phyloP scores from a whole-genome alignment of 1,140 invertebrate species.

The Holcopasites calliopsidis region DNA sequence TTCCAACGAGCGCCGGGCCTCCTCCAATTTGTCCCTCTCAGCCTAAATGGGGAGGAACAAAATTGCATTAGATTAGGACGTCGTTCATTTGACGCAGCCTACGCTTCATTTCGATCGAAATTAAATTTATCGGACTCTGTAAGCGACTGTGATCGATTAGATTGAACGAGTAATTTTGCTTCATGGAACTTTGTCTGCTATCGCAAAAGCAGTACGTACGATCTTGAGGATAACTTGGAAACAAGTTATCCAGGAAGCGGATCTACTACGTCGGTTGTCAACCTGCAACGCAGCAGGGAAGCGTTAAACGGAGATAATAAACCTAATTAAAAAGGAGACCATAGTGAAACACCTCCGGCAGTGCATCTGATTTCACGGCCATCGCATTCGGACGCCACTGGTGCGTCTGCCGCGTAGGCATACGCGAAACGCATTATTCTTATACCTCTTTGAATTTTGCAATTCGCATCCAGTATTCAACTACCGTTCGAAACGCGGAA shows the following conservation, averaged over 20 bases:
- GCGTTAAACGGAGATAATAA: conserved; percentile 16
- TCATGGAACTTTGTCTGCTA: too few relatives aligned
- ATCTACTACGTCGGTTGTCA: too few relatives aligned
- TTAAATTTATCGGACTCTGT: too few relatives aligned
- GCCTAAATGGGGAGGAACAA: conserved; percentile 74
- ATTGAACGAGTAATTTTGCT: too few relatives aligned
- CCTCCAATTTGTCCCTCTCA: conserved; percentile 81
- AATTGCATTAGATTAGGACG: background rate
- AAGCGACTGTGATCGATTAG: too few relatives aligned
- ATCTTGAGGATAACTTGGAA: too few relatives aligned
- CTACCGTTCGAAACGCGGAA: background rate
- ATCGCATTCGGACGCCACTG: background rate
- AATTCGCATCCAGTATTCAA: background rate
- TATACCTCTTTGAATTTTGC: background rate
- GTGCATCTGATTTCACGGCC: conserved; percentile 39
- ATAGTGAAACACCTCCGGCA: conserved; percentile 2
- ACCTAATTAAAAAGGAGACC: conserved; percentile 35
- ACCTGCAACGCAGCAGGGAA: background rate
- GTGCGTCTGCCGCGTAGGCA: background rate
- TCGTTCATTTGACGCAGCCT: too few relatives aligned
- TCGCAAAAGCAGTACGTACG: too few relatives aligned
- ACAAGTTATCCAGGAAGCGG: background rate
- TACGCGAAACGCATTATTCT: background rate
- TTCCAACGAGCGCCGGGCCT: conserved; percentile 78
- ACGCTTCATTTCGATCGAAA: too few relatives aligned